Evolutionary conservation across 2,113 vertebrate genomes (phyloP), one percentile per base, ranked within the genome.

Genomic region (Leptobrachium ailaonicum): DNA sequence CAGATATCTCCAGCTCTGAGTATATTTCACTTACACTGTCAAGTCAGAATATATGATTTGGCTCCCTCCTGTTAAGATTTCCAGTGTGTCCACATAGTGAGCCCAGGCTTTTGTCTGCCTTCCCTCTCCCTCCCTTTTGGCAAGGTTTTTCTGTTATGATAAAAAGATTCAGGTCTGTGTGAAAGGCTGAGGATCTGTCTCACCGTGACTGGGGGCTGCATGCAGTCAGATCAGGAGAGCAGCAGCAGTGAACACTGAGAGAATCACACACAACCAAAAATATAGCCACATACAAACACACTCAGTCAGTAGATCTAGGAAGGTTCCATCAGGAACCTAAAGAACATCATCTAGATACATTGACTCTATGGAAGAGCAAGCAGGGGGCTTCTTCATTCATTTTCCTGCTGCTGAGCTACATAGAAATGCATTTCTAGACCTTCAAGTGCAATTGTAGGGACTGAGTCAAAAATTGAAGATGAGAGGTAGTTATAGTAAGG

Each of bases 1-100:
- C 75, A 67, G 13, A 3, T 76, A 76, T 67, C 75, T 67, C 32
- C 20, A 76, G 74, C 62, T 53, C 45, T 53, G 6, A 41, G 20
- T 76, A 50, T 56, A 67, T 76, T 67, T 68, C 63, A 67, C 54
- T 67, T 10, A 43, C 13, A 10, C 42, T 77, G 75, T 69, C 75
- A 70, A 45, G 12, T 20, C 2, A 70, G 50, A 69, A 32, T 32
- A 32, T 32, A 32, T 32, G 20, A 32, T 32, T 32, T 32, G 20
- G 20, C 20, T 32, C 20, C 50, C 20, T 43, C 10, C 68, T 12
- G 68, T 43, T 12, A 32, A 58, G 40, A 77, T 44, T 11, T 41
- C 60, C 13, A 14, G 2, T 63, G 14, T 9, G 63, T 56, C 60
- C 63, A 66, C 45, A 40, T 7, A 66, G 74, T 20, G 45, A 50